Evolutionary conservation across 2,797 vertebrate species (phyloP).

Genomic region (Pipistrellus pygmaeus): DNA sequence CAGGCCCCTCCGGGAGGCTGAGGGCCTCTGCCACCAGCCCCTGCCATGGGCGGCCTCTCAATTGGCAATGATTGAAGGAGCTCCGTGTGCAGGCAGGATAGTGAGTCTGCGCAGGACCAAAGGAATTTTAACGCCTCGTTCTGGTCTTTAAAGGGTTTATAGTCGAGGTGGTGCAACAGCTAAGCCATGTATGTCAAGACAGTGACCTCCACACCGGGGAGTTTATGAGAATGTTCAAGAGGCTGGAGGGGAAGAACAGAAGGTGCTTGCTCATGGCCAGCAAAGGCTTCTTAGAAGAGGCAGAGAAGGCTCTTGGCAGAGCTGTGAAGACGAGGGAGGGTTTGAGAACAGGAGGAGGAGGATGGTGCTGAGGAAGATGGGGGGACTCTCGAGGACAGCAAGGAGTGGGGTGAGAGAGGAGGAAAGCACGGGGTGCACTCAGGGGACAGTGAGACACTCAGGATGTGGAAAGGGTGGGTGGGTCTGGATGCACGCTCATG

Average conservation of each 20-base stretch:
- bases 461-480: neutral
- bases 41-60: neutral
- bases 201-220: neutral
- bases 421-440: neutral
- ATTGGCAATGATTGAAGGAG: neutral
- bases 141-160: slow-evolving; percentile 33
- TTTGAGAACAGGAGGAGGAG: neutral
- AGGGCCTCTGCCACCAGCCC: neutral
- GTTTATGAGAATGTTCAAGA: neutral
- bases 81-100: neutral
- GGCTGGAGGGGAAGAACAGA: neutral
- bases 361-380: neutral
- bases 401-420: neutral
- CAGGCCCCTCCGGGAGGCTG: neutral
- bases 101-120: neutral
- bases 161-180: neutral
- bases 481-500: neutral
- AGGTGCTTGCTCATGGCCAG: neutral
- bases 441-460: neutral
- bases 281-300: neutral
- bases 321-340: neutral
- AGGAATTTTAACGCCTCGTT: neutral
- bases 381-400: neutral
- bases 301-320: neutral
- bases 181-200: neutral